phyloP scores from a whole-genome alignment of 2,797 vertebrate genomes.

The Gadopsis bispinosus region DNA sequence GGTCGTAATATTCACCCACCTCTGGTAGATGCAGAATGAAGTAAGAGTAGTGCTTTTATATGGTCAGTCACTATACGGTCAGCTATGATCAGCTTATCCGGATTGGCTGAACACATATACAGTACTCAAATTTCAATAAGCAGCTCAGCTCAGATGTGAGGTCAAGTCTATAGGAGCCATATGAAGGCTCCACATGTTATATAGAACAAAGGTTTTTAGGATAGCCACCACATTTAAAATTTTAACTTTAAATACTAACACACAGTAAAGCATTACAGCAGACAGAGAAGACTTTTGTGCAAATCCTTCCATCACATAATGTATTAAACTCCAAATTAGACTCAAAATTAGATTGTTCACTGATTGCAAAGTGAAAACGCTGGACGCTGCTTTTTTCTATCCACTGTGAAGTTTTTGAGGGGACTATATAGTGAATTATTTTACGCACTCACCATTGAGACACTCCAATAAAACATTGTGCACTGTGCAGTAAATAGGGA shows the following conservation, averaged over 20 bases:
- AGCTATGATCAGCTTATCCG: slow-evolving; percentile 12
- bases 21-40: slow-evolving; percentile 19
- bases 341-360: slow-evolving; percentile 26
- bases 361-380: neutral
- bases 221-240: slow-evolving; percentile 10
- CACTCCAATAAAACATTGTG: neutral
- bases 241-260: neutral
- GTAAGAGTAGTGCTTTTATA: slow-evolving; percentile 6
- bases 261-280: slow-evolving; percentile 1
- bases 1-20: slow-evolving; percentile 13
- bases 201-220: slow-evolving; percentile 14
- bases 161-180: slow-evolving; percentile 19
- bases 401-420: neutral
- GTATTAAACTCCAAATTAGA: slow-evolving; percentile 35
- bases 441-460: neutral
- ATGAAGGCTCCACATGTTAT: slow-evolving; percentile 12
- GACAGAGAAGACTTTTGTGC: slow-evolving; percentile 1
- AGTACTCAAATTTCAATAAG: slow-evolving; percentile 40
- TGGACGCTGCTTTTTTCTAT: neutral
- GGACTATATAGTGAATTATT: neutral
- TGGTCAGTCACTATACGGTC: neutral
- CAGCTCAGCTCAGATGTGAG: slow-evolving; percentile 19
- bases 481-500: neutral
- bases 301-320: slow-evolving; percentile 37
- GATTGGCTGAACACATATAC: slow-evolving; percentile 16